These are phyloP conservation scores for Acrobasis repandana DNA, from an alignment of 2,888 invertebrate species.

Conservation along the genomic window DNA sequence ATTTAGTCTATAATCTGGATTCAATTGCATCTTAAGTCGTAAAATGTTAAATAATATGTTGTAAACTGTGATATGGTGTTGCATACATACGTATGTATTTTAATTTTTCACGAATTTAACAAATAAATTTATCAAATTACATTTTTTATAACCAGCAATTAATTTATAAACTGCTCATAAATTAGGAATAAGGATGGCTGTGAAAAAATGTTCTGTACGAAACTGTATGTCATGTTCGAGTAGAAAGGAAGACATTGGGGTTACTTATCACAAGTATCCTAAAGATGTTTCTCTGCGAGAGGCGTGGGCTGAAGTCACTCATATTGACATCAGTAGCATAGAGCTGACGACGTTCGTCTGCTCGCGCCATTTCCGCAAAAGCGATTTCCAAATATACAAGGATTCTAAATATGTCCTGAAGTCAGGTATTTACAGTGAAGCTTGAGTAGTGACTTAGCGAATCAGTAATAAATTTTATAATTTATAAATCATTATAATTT, in stretches of 20 bases:
- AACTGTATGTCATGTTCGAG: constrained; percentile 85
- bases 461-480: constrained; percentile 22
- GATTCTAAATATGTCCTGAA: constrained; percentile 87
- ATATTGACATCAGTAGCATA: constrained; percentile 76
- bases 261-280: constrained; percentile 90
- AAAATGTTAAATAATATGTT: neutral
- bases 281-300: constrained; percentile 83
- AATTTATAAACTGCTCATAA: constrained; percentile 33
- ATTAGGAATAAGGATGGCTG: constrained; percentile 80
- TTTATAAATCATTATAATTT: neutral
- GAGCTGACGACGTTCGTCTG: constrained; percentile 86
- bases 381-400: constrained; percentile 87
- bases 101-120: no score
- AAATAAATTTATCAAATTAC: no score
- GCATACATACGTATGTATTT: neutral
- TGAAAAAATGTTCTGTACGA: constrained; percentile 85
- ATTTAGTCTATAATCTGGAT: neutral
- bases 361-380: constrained; percentile 88
- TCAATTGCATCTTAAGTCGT: neutral
- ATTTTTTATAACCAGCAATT: neutral
- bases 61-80: neutral
- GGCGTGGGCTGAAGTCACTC: constrained; percentile 86
- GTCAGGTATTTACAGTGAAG: constrained; percentile 68
- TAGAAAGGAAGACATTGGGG: constrained; percentile 85
- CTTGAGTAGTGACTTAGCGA: constrained; percentile 28